These are phyloP conservation scores for Salmo trutta DNA, from an alignment of 2,797 vertebrate genomes.

Conservation along the genomic window DNA sequence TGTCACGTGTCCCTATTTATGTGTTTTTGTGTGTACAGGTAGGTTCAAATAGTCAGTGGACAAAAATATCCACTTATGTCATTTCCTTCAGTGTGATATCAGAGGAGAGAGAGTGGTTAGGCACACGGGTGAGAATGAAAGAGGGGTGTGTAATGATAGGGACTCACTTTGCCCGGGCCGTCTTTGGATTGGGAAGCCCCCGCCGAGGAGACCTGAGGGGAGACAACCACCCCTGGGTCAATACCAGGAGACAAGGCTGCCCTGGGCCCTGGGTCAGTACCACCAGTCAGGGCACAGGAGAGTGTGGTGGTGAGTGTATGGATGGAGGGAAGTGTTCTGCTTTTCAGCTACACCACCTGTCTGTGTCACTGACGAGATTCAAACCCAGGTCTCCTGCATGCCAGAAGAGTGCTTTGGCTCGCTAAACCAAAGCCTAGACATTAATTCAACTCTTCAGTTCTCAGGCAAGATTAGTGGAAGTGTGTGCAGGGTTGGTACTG, in stretches of 20 bases:
- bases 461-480: neutral
- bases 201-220: constrained; percentile 73
- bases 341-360: neutral
- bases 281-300: constrained; percentile 22
- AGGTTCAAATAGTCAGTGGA: neutral
- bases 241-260: constrained; percentile 44
- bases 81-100: neutral
- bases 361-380: neutral
- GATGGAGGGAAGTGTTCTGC: neutral
- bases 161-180: constrained; percentile 80
- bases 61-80: neutral
- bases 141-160: constrained; percentile 36
- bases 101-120: neutral
- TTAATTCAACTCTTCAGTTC: neutral
- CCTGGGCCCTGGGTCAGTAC: constrained; percentile 28
- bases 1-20: neutral
- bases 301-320: neutral
- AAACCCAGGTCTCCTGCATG: neutral
- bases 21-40: neutral
- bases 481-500: neutral
- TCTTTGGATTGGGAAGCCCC: constrained; percentile 68
- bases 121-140: neutral
- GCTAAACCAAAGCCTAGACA: neutral
- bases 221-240: constrained; percentile 58
- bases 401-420: neutral